These are phyloP conservation scores for Actinernus sp. DNA, from an alignment of 92 coral and sea anemone species.

Conservation along the genomic window DNA sequence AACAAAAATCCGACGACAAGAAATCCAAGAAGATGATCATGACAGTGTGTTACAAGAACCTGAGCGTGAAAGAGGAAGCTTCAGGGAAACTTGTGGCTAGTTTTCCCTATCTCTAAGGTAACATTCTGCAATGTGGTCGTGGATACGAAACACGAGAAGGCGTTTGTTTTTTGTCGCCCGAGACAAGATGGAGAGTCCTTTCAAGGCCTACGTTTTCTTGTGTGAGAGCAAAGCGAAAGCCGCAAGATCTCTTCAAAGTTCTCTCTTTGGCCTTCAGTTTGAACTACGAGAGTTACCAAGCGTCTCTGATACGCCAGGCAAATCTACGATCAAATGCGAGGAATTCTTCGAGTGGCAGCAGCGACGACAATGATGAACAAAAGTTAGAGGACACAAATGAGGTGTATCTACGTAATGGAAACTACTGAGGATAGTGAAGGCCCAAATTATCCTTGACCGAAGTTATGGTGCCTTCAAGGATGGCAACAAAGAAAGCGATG, in stretches of 20 bases:
- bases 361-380: conserved; percentile 2
- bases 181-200: conserved; percentile 62
- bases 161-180: conserved; percentile 95
- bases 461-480: background rate
- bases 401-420: background rate
- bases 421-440: background rate
- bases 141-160: conserved; percentile 69
- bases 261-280: conserved; percentile 82
- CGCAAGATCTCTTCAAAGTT: conserved; percentile 78
- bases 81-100: conserved; percentile 68
- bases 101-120: conserved; percentile 80
- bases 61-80: conserved; percentile 71
- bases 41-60: conserved; percentile 76
- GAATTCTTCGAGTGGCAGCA: background rate
- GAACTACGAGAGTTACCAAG: conserved; percentile 84
- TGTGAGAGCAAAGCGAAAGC: conserved; percentile 89
- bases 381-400: background rate
- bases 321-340: conserved; percentile 30
- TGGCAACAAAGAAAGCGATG: background rate
- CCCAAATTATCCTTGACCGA: background rate
- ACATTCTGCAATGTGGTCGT: conserved; percentile 92
- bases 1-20: conserved; percentile 54
- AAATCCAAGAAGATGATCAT: conserved; percentile 68
- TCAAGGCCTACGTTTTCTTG: conserved; percentile 89
- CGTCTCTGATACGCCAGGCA: conserved; percentile 72